Evolutionary conservation across 2,888 invertebrate genomes (phyloP), one percentile per base, ranked within the genome.

Genomic region (Pandemis corylana): DNA sequence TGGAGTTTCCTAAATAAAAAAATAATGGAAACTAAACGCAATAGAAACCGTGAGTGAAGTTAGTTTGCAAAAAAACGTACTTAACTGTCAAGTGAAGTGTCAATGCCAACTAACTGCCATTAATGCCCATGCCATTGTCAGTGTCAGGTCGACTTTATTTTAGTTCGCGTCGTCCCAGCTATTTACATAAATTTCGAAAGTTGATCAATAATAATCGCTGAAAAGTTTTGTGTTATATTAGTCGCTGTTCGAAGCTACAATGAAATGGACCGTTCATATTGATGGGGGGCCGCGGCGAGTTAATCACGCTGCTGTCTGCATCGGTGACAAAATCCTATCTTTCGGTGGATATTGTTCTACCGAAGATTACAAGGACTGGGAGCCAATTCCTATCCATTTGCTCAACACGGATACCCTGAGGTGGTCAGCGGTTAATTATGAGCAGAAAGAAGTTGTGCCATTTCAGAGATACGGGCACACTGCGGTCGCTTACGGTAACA

Each of bases 271-370:
- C 69, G 96, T 97, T 49, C 96, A 96, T 85, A 94, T 98, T 77
- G 97, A 98, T 86, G 98, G 98, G 46, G 98, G 98, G n/a, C 99
- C 98, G 15, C 95, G 97, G 83, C 95, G 98, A 77, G 98, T 98
- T 13, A 98, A 98, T 89, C 98, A 98, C 95, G 98, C 98, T n/a
- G 98, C 98, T 6, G 98, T 97, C 41, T 95, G 96, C 74, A 96
- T 98, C 59, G 96, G 96, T 36, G 96, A 97, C 80, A 96, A 95
- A 84, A 97, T 99, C 78, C 98, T 96, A 89, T 97, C 98, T 0
- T 98, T 99, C 88, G 98, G 99, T 56, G 99, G 99, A 42, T 99
- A 98, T 87, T 98, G 97, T 86, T 97, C 98, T 0, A 97, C 97
- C 10, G 97, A 97, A 82, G 97, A 97, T 84, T 97, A 97, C 83